Conservation (phyloP, 2,888 invertebrate genomes). For the Pseudolycoriella hygida region DNA sequence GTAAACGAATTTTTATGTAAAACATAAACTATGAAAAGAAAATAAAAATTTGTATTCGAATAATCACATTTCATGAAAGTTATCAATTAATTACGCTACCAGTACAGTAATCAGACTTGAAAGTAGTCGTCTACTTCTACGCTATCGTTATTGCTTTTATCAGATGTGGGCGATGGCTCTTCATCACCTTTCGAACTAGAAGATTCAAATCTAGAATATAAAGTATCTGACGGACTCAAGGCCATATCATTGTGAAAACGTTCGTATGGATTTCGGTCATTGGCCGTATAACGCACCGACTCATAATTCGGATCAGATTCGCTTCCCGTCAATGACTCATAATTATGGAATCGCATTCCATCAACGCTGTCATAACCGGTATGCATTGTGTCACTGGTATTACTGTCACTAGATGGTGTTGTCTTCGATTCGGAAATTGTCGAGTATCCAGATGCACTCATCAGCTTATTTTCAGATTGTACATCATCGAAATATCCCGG, state of each 20-base stretch:
- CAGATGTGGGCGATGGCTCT: slow-evolving; percentile 22
- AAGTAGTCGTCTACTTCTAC: slow-evolving; percentile 24
- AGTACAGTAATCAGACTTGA: slow-evolving; percentile 21
- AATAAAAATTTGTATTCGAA: no score
- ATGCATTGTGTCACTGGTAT: slow-evolving; percentile 31
- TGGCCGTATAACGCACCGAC: slow-evolving; percentile 58
- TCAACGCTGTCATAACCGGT: slow-evolving; percentile 16
- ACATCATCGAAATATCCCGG: slow-evolving; percentile 28
- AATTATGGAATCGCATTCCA: slow-evolving; percentile 37
- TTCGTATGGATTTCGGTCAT: slow-evolving; percentile 54
- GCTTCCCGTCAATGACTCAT: slow-evolving; percentile 61
- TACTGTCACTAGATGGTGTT: slow-evolving; percentile 14
- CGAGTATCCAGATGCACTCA: slow-evolving; percentile 18
- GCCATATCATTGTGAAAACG: slow-evolving; percentile 31
- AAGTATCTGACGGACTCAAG: slow-evolving; percentile 10
- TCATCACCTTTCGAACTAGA: slow-evolving; percentile 6
- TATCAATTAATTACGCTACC: no score
- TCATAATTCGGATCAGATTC: slow-evolving; percentile 73
- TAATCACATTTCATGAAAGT: no score
- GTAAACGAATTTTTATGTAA: no score
- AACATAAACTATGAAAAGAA: no score
- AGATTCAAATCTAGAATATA: not conserved
- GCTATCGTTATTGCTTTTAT: slow-evolving; percentile 30
- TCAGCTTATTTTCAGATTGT: slow-evolving; percentile 24
- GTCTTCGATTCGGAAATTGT: slow-evolving; percentile 17